A percentile compares a stretch with the other conserved stretches of the same genome.
Evolutionary conservation across 2,797 vertebrate genomes (phyloP).

Genomic region (Phataginus tricuspis): DNA sequence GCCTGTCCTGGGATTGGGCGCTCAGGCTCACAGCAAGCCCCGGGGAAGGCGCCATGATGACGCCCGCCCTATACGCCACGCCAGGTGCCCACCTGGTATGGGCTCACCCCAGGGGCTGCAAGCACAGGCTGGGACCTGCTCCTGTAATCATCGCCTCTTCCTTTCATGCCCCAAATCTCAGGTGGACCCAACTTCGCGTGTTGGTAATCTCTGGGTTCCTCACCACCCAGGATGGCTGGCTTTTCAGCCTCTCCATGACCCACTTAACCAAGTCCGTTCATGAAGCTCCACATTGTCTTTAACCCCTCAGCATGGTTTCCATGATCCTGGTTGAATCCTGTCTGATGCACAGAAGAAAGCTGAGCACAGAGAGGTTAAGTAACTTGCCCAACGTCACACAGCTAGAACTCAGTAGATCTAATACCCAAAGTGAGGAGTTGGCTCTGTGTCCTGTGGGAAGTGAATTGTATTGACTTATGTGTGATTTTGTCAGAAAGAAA

Average conservation of each 20-base stretch:
- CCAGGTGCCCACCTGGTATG: no score
- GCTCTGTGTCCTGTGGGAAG: not conserved
- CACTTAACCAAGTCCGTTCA: no score
- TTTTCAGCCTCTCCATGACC: not conserved
- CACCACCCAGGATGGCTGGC: not conserved
- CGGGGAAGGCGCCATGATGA: fast-evolving
- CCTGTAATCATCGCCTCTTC: not conserved
- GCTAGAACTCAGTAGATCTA: not conserved
- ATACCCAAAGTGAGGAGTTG: not conserved
- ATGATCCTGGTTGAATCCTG: not conserved
- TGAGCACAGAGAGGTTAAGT: not conserved
- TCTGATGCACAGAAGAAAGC: not conserved
- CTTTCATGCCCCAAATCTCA: not conserved
- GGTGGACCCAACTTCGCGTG: not conserved
- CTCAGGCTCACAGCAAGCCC: not conserved
- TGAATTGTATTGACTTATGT: not conserved
- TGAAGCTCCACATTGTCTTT: not conserved
- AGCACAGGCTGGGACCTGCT: not conserved
- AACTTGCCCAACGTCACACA: not conserved
- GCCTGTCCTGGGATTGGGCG: not conserved
- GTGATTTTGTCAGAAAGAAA: not conserved
- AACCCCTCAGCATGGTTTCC: not conserved
- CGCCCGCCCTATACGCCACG: no score
- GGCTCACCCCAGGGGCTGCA: not conserved
- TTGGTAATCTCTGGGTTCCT: no score